Base-by-base conservation (phyloP, 2,797 vertebrate species). In the Labeo calbasu region DNA sequence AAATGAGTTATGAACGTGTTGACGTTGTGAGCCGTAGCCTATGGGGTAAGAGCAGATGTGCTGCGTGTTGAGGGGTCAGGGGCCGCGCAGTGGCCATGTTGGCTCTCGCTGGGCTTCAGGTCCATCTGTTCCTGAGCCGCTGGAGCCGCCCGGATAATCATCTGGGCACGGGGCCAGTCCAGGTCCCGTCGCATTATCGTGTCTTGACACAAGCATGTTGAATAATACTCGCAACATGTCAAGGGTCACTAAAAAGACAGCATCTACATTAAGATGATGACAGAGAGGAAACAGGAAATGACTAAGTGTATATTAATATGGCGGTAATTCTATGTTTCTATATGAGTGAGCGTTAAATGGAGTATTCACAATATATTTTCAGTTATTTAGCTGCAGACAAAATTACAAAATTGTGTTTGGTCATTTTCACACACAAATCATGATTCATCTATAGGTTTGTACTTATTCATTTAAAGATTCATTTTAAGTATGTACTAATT, bases 111-210 rank as follows among this genome's bases (percentile, higher is more conserved):
- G 73, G 82, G 73, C 75, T 57, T 15, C 9, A 23, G 66, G 36
- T 68, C 84, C 87, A 88, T 88, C 82, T 88, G 87, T 84, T 84
- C n/a, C 55, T 19, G 63, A 55, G 70, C 76, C 23, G 66, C 43
- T 65, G 40, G 48, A 69, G 71, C 48, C 21, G 19, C 23, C 14
- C 5, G 8, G 55, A 51, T 81, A 76, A 84, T 83, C 81, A 69
- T 66, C 51, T 40, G 76, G 86, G 87, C 84, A 53, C 10, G 2
- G 53, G 61, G 82, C 87, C 87, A 88, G 77, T 63, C 43, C 73
- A 68, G 53, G 51, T 77, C 55, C 59, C 5, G 71, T 36, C 23
- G 63, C 83, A 76, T 82, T 81, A 57, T 68, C n/a, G 66, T 79
- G 61, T 77, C 70, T 78, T 63, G 81, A 77, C 77, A 68, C 2